Percentiles rank a stretch among this genome's conserved stretches.
These are phyloP conservation scores for Emesis castigata DNA, from an alignment of 2,888 invertebrate species.

Conservation along the genomic window DNA sequence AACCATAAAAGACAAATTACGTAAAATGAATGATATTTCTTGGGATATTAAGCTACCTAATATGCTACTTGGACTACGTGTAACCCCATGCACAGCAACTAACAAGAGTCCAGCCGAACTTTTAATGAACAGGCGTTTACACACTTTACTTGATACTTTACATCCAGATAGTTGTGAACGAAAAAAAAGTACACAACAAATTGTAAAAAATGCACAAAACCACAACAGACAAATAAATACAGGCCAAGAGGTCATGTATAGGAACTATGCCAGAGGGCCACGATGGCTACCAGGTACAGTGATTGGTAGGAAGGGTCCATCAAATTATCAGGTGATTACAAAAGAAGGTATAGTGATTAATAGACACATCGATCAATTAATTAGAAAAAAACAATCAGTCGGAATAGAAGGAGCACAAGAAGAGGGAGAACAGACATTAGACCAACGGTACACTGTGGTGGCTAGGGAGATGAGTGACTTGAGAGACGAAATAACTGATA, in stretches of 20 bases:
- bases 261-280: constrained; percentile 19
- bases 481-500: constrained; percentile 1
- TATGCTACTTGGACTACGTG: not conserved
- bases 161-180: constrained; percentile 29
- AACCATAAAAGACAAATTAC: constrained; percentile 50
- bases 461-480: not conserved
- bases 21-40: not conserved
- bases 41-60: not conserved
- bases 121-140: constrained; percentile 40
- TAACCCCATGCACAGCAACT: constrained; percentile 36
- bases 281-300: constrained; percentile 13
- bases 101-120: constrained; percentile 43
- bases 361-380: constrained; percentile 32
- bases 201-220: constrained; percentile 23
- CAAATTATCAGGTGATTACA: constrained; percentile 20
- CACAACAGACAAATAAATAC: constrained; percentile 24
- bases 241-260: constrained; percentile 11
- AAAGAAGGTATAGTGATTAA: constrained; percentile 11
- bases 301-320: constrained; percentile 23
- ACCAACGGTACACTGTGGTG: not conserved
- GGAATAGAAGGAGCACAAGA: not conserved
- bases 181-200: constrained; percentile 21
- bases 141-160: constrained; percentile 36
- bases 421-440: not conserved
- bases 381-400: not conserved